Conservation (phyloP, 2,113 vertebrate genomes). For the Opisthocomus hoazin region DNA sequence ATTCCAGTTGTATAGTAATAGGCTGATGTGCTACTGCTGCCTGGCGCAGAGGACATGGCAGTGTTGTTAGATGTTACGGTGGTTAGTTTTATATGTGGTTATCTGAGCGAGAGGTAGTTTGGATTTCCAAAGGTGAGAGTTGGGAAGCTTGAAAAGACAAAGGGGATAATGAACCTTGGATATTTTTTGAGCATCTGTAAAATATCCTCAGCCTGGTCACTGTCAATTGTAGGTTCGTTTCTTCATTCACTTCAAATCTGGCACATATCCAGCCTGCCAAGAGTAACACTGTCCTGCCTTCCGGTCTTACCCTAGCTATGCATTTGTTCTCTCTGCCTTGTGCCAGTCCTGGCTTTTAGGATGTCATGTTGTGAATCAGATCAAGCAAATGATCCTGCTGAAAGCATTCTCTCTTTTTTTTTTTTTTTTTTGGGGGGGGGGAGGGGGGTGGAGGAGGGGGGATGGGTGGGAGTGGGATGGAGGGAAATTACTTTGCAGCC, state of each 20-base stretch:
- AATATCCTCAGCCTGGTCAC: background rate
- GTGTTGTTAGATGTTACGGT: background rate
- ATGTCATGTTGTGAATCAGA: background rate
- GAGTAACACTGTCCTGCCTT: background rate
- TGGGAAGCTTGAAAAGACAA: background rate
- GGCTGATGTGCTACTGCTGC: background rate
- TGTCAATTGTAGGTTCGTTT: background rate
- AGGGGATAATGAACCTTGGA: background rate
- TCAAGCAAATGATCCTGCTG: background rate
- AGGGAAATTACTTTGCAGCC: conserved; percentile 14
- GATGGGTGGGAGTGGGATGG: background rate
- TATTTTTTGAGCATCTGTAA: background rate
- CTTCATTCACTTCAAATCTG: background rate
- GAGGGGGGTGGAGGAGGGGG: too few species aligned
- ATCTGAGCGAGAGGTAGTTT: background rate
- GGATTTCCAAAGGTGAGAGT: background rate
- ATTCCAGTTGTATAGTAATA: background rate
- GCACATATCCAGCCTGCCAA: background rate
- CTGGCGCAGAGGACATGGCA: background rate
- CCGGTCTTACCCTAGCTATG: background rate
- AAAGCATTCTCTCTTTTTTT: background rate
- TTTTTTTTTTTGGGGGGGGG: background rate
- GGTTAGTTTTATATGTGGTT: background rate
- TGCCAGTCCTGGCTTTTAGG: background rate
- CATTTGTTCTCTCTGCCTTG: background rate